Conservation (phyloP, 2,797 vertebrate species). For the Chelmon rostratus region DNA sequence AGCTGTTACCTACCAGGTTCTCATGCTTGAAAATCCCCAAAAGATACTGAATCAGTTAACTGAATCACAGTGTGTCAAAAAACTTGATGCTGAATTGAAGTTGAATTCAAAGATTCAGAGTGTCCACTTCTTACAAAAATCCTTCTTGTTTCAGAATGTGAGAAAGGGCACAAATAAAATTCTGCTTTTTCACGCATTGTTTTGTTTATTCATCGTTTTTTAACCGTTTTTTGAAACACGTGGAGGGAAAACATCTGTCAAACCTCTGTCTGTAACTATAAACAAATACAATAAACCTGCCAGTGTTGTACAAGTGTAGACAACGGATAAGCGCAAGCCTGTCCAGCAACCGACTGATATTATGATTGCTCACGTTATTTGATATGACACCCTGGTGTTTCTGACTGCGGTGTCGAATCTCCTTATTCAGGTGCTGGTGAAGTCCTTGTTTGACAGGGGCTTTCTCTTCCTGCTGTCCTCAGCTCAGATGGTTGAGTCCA, state of each 20-base stretch:
- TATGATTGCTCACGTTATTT: neutral
- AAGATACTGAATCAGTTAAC: neutral
- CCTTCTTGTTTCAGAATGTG: neutral
- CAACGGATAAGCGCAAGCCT: neutral
- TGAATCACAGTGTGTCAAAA: neutral
- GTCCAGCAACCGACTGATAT: conserved; percentile 7
- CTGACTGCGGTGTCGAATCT: conserved; percentile 41
- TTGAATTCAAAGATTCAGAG: neutral
- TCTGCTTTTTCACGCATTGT: neutral
- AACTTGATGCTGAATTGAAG: neutral
- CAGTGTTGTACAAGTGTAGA: neutral
- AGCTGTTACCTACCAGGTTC: conserved; percentile 20
- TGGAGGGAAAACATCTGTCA: neutral
- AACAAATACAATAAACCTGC: neutral
- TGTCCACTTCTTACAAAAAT: neutral
- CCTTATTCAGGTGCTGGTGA: conserved; percentile 92
- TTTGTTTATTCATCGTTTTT: neutral
- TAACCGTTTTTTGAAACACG: neutral
- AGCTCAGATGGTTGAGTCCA: conserved; percentile 91
- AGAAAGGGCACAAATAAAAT: neutral
- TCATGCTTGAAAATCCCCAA: neutral
- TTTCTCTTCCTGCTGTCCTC: conserved; percentile 95
- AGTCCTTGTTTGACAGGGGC: conserved; percentile 92
- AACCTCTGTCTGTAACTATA: neutral
- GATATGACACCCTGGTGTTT: conserved; percentile 6